phyloP scores from a whole-genome alignment of 2,888 invertebrate genomes.

The Nomada fucata region DNA sequence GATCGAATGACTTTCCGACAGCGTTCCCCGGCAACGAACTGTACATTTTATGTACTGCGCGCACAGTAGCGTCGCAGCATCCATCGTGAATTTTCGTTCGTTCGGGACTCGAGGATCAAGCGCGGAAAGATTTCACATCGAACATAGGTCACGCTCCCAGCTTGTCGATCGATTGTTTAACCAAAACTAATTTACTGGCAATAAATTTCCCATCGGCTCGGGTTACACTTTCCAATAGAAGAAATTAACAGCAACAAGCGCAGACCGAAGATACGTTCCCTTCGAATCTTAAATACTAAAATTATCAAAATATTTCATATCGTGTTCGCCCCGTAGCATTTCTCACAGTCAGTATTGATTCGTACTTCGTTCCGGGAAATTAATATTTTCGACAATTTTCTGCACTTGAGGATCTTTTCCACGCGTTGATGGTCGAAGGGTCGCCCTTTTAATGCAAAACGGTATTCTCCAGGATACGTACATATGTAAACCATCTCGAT shows the following conservation, averaged over 20 bases:
- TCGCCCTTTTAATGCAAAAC: slow-evolving; percentile 11
- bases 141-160: not conserved
- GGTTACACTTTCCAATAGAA: too few species aligned
- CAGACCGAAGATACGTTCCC: too few species aligned
- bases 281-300: too few species aligned
- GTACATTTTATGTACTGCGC: slow-evolving; percentile 37
- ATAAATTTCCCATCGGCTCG: too few species aligned
- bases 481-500: slow-evolving; percentile 56
- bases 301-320: too few species aligned
- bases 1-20: slow-evolving; percentile 64
- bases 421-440: slow-evolving; percentile 30
- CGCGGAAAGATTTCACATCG: slow-evolving; percentile 23
- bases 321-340: too few species aligned
- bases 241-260: too few species aligned
- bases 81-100: slow-evolving; percentile 29
- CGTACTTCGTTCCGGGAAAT: too few species aligned
- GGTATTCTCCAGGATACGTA: slow-evolving; percentile 24
- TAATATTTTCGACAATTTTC: too few species aligned
- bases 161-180: not conserved
- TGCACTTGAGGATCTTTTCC: not conserved
- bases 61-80: slow-evolving; percentile 44
- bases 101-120: slow-evolving; percentile 33
- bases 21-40: slow-evolving; percentile 52
- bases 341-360: too few species aligned
- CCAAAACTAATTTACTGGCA: too few species aligned